phyloP scores from a whole-genome alignment of 2,888 invertebrate species.

The Portevinia maculata region DNA sequence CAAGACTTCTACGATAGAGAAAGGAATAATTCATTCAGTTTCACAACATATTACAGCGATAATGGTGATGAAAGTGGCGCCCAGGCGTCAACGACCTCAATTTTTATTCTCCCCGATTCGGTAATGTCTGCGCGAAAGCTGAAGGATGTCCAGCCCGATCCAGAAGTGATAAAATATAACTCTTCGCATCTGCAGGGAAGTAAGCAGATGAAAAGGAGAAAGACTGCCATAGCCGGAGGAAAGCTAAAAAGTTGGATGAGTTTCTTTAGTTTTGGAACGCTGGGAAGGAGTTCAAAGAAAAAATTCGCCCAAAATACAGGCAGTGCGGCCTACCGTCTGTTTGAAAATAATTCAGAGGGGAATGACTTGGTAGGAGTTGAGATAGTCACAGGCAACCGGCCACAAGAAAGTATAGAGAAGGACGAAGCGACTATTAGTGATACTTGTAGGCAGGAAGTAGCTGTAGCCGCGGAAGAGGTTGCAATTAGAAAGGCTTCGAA shows the following conservation, averaged over 20 bases:
- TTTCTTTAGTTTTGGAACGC: conserved; percentile 76
- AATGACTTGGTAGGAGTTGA: conserved; percentile 76
- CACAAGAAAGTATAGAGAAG: background rate
- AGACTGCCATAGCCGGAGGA: conserved; percentile 67
- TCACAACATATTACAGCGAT: conserved; percentile 50
- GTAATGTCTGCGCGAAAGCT: conserved; percentile 79
- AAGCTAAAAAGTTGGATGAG: conserved; percentile 74
- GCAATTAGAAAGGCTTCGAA: conserved; percentile 23
- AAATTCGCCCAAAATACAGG: conserved; percentile 78
- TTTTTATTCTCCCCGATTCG: conserved; percentile 76
- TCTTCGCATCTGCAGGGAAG: conserved; percentile 59
- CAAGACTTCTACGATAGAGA: conserved; percentile 70
- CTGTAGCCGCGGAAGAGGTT: conserved; percentile 10
- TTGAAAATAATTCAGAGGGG: conserved; percentile 76
- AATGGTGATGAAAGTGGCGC: conserved; percentile 34
- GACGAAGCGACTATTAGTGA: conserved; percentile 11
- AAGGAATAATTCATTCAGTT: conserved; percentile 70
- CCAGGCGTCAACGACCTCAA: conserved; percentile 34
- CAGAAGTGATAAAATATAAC: conserved; percentile 81
- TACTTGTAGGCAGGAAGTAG: conserved; percentile 27
- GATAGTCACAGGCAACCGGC: conserved; percentile 9
- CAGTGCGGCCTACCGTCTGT: conserved; percentile 77
- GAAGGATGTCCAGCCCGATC: conserved; percentile 80
- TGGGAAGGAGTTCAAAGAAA: conserved; percentile 78
- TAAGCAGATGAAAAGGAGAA: conserved; percentile 60